These are phyloP conservation scores for Pantherophis guttatus DNA, from an alignment of 2,113 vertebrate species.

Conservation along the genomic window DNA sequence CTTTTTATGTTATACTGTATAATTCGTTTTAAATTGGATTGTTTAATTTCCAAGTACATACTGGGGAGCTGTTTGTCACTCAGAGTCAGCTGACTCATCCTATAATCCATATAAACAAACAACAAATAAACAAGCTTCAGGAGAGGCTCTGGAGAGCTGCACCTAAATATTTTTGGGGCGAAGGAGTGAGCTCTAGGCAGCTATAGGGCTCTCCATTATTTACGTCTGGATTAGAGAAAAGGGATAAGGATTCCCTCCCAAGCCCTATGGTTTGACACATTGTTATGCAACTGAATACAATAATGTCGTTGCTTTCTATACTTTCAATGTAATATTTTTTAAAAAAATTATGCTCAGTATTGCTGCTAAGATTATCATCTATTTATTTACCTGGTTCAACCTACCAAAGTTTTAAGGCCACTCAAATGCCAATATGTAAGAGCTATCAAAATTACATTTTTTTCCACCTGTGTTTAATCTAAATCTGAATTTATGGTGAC, in stretches of 20 bases:
- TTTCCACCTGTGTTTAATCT: not conserved
- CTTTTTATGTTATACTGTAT: not conserved
- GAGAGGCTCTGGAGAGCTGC: no score
- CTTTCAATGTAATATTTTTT: not conserved
- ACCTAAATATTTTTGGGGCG: no score
- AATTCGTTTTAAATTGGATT: not conserved
- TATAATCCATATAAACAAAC: no score
- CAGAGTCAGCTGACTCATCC: not conserved
- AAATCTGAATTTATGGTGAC: not conserved
- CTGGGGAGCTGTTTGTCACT: not conserved
- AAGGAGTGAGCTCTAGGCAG: no score
- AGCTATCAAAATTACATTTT: not conserved
- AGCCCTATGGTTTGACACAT: not conserved
- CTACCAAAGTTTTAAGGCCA: not conserved
- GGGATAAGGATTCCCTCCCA: no score
- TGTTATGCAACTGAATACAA: not conserved
- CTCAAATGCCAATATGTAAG: not conserved
- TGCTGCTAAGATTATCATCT: not conserved
- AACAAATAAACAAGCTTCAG: no score
- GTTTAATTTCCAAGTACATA: not conserved
- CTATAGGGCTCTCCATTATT: not conserved
- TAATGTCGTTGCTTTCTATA: not conserved
- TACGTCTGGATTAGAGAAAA: not conserved
- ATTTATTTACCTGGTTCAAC: not conserved
- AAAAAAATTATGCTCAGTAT: not conserved